Evolutionary conservation across 2,113 vertebrate genomes (phyloP).

Genomic region (Furnarius figulus): DNA sequence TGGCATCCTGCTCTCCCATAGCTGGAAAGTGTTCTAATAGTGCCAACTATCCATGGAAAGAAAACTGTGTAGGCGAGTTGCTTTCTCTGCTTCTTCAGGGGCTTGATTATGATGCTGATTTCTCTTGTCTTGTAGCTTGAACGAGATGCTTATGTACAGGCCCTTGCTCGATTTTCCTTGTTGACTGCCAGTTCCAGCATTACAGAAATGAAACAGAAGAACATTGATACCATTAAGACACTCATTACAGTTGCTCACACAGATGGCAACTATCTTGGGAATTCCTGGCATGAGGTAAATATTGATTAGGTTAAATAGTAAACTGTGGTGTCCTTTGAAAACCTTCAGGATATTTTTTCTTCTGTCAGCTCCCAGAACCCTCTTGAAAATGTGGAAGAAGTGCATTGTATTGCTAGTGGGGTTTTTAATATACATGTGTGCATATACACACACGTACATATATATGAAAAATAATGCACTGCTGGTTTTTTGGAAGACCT

Average conservation of each 20-base stretch:
- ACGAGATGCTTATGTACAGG: slow-evolving; percentile 94
- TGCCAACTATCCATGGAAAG: neutral
- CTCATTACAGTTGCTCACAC: slow-evolving; percentile 97
- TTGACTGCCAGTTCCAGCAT: slow-evolving; percentile 97
- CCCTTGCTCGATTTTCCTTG: slow-evolving; percentile 93
- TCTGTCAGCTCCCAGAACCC: neutral
- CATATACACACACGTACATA: neutral
- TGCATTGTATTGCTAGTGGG: neutral
- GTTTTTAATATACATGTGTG: neutral
- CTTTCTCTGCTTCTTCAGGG: neutral
- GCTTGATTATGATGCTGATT: neutral
- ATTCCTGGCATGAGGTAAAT: slow-evolving; percentile 95
- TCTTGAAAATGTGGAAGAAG: neutral
- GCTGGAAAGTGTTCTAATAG: neutral
- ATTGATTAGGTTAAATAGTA: neutral
- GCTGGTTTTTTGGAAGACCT: neutral
- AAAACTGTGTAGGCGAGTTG: neutral
- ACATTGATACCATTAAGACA: slow-evolving; percentile 98
- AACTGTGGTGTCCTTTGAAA: neutral
- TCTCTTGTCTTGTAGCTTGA: slow-evolving; percentile 82
- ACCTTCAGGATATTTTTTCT: neutral
- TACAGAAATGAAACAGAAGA: slow-evolving; percentile 99
- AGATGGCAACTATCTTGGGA: slow-evolving; percentile 95
- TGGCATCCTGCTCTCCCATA: neutral
- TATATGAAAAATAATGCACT: neutral